Base-by-base conservation (phyloP, 2,113 vertebrate genomes). In the Cynoglossus semilaevis region DNA sequence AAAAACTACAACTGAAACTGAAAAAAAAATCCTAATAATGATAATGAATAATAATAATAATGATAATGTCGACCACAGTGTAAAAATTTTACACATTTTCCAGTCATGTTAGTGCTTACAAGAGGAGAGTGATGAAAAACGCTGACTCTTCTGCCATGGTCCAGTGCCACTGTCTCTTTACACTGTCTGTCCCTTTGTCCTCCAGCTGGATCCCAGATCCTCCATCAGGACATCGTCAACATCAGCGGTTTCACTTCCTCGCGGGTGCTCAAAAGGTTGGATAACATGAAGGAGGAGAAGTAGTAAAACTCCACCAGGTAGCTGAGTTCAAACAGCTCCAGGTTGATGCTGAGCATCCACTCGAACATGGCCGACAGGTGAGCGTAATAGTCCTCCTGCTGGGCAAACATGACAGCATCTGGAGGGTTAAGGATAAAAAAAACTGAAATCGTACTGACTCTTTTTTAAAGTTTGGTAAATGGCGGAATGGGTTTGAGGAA, bases 281-380 rank as follows among this genome's bases (percentile, higher is more conserved):
- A 80, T 34, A 92, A 8, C 91, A 91, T 91, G 70, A 65, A 84
- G 9, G 90, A 87, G 0, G 90, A 90, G 77, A 92, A 92, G 77
- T 65, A 86, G 46, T 43, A 82, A 61, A 92, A 92, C 70, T 92
- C 91, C 51, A 80, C 69, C 0, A 59, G 42, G 9, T 67, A 92
- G 72, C 85, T 92, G 71, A 92, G 80, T 74, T 91, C 89, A 55
- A 91, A 92, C 37, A 92, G 41, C 73, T 92, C 83, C 64, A 91
- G 50, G 74, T 92, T 92, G 19, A 82, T 13, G 1, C 83, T 85
- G 37, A 92, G 82, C 44, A 80, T 81, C 91, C 91, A 92, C 68
- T 92, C 91, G 57, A 91, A 90, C 12, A 92, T 52, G 2, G 91
- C 90, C 4, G 88, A 77, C 45, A 90, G 8, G 48, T 91, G 90